phyloP scores from a whole-genome alignment of 2,888 invertebrate genomes.

The Isotomurus palustris region DNA sequence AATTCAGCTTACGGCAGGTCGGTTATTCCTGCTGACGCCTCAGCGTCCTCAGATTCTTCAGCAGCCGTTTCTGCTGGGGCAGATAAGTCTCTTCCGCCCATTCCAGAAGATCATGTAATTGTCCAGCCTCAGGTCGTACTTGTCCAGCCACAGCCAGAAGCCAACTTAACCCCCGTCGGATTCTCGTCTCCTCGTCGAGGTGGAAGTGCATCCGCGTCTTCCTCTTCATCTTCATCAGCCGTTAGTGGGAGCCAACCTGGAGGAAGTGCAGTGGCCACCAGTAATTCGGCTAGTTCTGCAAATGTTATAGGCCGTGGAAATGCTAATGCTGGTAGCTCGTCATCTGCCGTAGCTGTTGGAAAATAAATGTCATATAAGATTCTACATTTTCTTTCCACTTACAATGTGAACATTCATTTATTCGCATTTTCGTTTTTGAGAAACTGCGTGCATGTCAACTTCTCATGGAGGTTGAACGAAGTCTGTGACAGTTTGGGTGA shows the following conservation, averaged over 20 bases:
- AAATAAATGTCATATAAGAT: conserved; percentile 7
- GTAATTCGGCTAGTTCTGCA: conserved; percentile 1
- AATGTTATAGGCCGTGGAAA: conserved; percentile 4
- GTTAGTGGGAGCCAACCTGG: not conserved
- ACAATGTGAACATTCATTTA: not conserved
- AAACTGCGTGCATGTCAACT: too few relatives aligned
- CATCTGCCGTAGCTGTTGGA: conserved; percentile 14
- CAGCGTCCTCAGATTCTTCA: not conserved
- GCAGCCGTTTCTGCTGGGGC: not conserved
- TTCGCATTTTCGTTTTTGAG: not conserved
- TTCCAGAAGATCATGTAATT: not conserved
- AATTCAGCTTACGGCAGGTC: not conserved
- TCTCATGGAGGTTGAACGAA: too few relatives aligned
- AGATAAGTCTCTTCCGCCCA: not conserved
- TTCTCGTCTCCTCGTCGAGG: not conserved
- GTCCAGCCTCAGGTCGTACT: not conserved
- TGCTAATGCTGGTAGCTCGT: conserved; percentile 9
- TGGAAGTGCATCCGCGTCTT: conserved; percentile 1
- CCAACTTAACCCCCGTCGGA: too few relatives aligned
- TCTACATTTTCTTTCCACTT: not conserved
- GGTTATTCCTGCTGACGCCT: not conserved
- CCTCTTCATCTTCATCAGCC: conserved; percentile 12
- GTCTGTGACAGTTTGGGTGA: too few relatives aligned
- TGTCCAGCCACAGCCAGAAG: not conserved
- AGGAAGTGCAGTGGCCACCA: conserved; percentile 3